Percentiles rank a stretch among this genome's conserved stretches.
These are phyloP conservation scores for Callyntrura sp. DNA, from an alignment of 2,888 invertebrate genomes.

Conservation along the genomic window DNA sequence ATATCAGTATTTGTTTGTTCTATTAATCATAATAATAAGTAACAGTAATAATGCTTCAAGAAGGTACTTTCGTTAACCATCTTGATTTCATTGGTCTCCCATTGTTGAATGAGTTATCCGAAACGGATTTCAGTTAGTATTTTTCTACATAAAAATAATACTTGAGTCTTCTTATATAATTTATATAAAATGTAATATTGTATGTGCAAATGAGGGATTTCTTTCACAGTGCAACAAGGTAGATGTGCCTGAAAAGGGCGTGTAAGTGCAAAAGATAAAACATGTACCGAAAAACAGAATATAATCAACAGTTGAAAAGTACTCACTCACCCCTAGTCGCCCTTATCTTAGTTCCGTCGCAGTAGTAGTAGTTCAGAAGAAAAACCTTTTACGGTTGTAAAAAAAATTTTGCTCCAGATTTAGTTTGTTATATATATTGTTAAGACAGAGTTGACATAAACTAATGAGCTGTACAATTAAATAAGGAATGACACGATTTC, in stretches of 20 bases:
- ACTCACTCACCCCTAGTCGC: not conserved
- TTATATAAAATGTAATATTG: constrained; percentile 12
- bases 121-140: constrained; percentile 50
- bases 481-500: too few species aligned
- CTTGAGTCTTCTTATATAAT: constrained; percentile 53
- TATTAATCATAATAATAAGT: constrained; percentile 3
- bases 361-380: not conserved
- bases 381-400: too few species aligned
- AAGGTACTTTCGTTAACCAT: constrained; percentile 70
- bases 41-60: constrained; percentile 68
- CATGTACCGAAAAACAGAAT: too few species aligned
- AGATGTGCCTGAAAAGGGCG: not conserved
- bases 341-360: not conserved
- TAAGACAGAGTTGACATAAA: too few species aligned
- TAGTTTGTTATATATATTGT: too few species aligned
- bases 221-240: constrained; percentile 4
- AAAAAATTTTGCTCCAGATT: too few species aligned
- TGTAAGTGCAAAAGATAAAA: not conserved
- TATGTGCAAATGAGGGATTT: not conserved
- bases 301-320: not conserved
- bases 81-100: constrained; percentile 68
- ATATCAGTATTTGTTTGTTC: constrained; percentile 1
- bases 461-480: too few species aligned
- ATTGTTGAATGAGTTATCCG: constrained; percentile 64
- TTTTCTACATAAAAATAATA: constrained; percentile 58